Evolutionary conservation across 2,797 vertebrate genomes (phyloP).

Genomic region (Galaxias olidus): DNA sequence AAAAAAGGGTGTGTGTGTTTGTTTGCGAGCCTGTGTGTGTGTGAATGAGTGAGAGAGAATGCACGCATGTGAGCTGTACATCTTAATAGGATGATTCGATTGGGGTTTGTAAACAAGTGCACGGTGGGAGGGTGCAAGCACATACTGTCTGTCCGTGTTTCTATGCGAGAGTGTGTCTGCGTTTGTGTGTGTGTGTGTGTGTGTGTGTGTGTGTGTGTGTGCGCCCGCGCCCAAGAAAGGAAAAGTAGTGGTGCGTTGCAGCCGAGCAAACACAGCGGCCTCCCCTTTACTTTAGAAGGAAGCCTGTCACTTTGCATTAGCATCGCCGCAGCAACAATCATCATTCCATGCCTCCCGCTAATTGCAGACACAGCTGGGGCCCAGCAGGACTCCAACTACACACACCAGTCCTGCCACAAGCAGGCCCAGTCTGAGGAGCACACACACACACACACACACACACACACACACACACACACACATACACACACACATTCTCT

Average conservation of each 20-base stretch:
- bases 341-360: constrained; percentile 99
- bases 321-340: constrained; percentile 96
- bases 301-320: constrained; percentile 98
- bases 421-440: constrained; percentile 87
- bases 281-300: constrained; percentile 82
- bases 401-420: constrained; percentile 84
- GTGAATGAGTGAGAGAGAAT: not conserved
- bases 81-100: not conserved
- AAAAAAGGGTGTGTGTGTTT: not conserved
- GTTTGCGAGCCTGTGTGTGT: not conserved
- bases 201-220: constrained; percentile 2
- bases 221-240: not conserved
- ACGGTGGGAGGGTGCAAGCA: not conserved
- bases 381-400: constrained; percentile 89
- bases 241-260: constrained; percentile 58
- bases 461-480: constrained; percentile 25
- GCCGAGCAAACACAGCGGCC: constrained; percentile 38
- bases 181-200: constrained; percentile 2
- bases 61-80: not conserved
- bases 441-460: constrained; percentile 80
- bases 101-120: no score
- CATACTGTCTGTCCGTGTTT: not conserved
- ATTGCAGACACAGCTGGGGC: constrained; percentile 99
- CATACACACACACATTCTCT: constrained; percentile 28
- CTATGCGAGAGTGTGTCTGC: not conserved